phyloP scores from a whole-genome alignment of 2,888 invertebrate genomes.

The Polymixis lichenea region DNA sequence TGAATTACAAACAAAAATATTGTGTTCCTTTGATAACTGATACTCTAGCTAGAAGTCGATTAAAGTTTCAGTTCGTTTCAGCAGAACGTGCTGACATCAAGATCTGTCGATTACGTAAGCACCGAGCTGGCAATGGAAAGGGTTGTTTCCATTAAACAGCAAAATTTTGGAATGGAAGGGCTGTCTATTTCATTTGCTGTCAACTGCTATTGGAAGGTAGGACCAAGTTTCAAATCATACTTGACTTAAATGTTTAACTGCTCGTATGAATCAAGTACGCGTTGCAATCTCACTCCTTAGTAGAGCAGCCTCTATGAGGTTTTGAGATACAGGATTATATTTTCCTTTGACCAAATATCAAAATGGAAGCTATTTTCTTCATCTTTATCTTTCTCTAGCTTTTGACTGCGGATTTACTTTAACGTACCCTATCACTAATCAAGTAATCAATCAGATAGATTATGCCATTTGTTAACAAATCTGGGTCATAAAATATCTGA shows the following conservation, averaged over 20 bases:
- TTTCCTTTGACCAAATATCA: background rate
- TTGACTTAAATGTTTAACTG: background rate
- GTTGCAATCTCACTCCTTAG: too few relatives aligned
- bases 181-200: background rate
- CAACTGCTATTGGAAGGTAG: background rate
- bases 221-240: background rate
- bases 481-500: too few relatives aligned
- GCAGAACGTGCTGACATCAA: slow-evolving; percentile 41
- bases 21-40: slow-evolving; percentile 50
- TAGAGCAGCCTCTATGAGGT: background rate
- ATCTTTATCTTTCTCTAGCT: background rate
- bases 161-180: slow-evolving; percentile 11
- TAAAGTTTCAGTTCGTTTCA: slow-evolving; percentile 39
- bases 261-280: background rate
- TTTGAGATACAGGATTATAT: background rate
- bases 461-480: too few relatives aligned
- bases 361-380: background rate
- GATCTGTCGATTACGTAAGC: slow-evolving; percentile 50
- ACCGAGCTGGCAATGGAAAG: slow-evolving; percentile 21
- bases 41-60: slow-evolving; percentile 41
- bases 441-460: too few relatives aligned
- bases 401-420: too few relatives aligned
- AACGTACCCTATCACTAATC: too few relatives aligned
- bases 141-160: slow-evolving; percentile 26
- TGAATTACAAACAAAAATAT: slow-evolving; percentile 44